Conservation (phyloP, 2,797 vertebrate genomes). For the Falco naumanni region DNA sequence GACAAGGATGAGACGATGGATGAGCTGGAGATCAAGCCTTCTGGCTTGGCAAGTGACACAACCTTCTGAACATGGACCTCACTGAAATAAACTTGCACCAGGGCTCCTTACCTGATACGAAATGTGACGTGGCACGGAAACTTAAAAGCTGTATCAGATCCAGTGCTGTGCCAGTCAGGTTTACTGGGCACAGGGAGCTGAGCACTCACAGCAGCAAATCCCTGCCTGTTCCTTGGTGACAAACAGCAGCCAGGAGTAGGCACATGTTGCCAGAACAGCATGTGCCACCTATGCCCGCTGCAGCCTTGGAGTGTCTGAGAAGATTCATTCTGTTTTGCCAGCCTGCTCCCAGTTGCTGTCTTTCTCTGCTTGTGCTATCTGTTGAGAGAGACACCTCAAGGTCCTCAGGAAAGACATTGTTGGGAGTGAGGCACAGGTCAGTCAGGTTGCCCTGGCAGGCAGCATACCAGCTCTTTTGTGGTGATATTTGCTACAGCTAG, state of each 20-base stretch:
- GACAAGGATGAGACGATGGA: neutral
- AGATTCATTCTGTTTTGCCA: neutral
- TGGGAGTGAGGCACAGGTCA: neutral
- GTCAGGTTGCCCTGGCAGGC: neutral
- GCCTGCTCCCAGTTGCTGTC: neutral
- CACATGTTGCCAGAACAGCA: fast-evolving
- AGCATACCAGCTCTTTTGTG: neutral
- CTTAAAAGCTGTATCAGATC: neutral
- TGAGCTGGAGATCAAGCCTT: neutral
- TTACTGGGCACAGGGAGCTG: neutral
- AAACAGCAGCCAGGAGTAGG: neutral
- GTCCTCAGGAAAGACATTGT: fast-evolving
- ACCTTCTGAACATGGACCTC: neutral
- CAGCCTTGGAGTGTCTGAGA: neutral
- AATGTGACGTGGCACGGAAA: neutral
- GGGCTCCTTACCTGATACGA: neutral
- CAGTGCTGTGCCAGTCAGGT: neutral
- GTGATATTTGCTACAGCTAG: neutral
- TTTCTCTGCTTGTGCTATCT: neutral
- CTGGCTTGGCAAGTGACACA: neutral
- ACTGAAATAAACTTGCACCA: neutral
- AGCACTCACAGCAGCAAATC: neutral
- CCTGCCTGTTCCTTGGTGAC: neutral
- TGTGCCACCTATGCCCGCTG: neutral
- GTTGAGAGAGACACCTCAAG: neutral